A percentile compares a stretch with the other conserved stretches of the same genome.
phyloP scores from a whole-genome alignment of 2,888 invertebrate species.

The Cremastobaeus sp. region DNA sequence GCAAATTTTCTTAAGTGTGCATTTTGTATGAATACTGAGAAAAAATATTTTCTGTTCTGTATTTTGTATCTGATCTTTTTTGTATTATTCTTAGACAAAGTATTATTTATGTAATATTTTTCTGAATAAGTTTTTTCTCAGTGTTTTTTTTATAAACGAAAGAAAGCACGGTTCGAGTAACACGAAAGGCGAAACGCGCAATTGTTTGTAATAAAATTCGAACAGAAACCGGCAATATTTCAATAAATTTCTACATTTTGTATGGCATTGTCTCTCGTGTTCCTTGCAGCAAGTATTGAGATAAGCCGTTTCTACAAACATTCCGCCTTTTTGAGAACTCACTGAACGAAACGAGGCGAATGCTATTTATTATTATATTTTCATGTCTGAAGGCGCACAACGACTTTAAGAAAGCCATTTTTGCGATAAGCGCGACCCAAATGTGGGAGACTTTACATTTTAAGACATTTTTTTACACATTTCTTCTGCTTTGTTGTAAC shows the following conservation, averaged over 20 bases:
- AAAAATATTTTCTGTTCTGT: neutral
- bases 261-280: slow-evolving; percentile 25
- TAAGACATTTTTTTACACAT: slow-evolving; percentile 44
- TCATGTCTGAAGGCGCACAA: slow-evolving; percentile 56
- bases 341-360: slow-evolving; percentile 27
- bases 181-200: slow-evolving; percentile 5
- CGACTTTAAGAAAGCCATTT: slow-evolving; percentile 51
- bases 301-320: slow-evolving; percentile 41
- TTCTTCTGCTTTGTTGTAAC: slow-evolving; percentile 28
- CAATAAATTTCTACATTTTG: slow-evolving; percentile 45
- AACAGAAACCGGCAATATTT: neutral
- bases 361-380: slow-evolving; percentile 34
- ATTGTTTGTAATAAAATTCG: neutral
- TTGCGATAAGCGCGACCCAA: slow-evolving; percentile 52
- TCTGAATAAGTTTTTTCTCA: slow-evolving; percentile 4
- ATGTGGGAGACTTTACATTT: slow-evolving; percentile 46
- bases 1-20: slow-evolving; percentile 22
- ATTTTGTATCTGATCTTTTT: neutral
- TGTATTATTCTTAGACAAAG: slow-evolving; percentile 3
- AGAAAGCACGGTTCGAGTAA: slow-evolving; percentile 5
- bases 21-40: slow-evolving; percentile 12
- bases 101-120: slow-evolving; percentile 11
- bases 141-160: slow-evolving; percentile 5
- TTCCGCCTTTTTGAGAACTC: slow-evolving; percentile 30
- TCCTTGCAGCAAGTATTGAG: slow-evolving; percentile 28